Percentiles rank a stretch among this genome's conserved stretches.
These are phyloP conservation scores for Dasyornis broadbenti DNA, from an alignment of 2,113 vertebrate species.

Conservation along the genomic window DNA sequence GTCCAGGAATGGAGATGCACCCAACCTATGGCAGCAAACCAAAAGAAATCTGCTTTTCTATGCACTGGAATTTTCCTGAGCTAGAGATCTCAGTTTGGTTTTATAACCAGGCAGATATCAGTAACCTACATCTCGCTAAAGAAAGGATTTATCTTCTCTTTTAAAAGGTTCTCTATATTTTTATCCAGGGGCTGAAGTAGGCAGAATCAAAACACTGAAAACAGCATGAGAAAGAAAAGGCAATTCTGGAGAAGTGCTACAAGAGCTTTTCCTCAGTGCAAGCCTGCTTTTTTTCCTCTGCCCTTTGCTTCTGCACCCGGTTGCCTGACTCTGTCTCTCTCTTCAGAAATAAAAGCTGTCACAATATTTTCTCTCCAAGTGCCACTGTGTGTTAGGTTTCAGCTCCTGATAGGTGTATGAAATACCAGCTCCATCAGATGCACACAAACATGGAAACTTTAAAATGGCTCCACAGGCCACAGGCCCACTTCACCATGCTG, in stretches of 20 bases:
- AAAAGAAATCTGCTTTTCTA: neutral
- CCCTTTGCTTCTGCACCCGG: neutral
- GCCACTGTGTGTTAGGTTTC: neutral
- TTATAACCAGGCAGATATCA: constrained; percentile 32
- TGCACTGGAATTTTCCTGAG: constrained; percentile 4
- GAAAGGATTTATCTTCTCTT: constrained; percentile 16
- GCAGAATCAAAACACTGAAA: neutral
- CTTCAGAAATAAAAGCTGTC: constrained; percentile 21
- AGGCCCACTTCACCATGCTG: rapidly evolving
- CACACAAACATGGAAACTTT: rapidly evolving
- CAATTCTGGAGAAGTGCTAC: neutral
- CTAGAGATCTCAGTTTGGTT: neutral
- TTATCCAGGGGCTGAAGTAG: neutral
- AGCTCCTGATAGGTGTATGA: neutral
- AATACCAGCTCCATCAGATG: neutral
- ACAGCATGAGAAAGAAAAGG: neutral
- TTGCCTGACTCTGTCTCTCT: neutral
- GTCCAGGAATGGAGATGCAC: neutral
- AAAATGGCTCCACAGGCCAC: neutral
- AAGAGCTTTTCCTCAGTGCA: neutral
- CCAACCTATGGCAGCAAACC: neutral
- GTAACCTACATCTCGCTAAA: constrained; percentile 26
- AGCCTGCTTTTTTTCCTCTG: neutral
- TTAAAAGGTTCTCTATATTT: constrained; percentile 25
- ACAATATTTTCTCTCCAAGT: constrained; percentile 19